These are phyloP conservation scores for Pyrgus malvae DNA, from an alignment of 2,888 invertebrate genomes.

Conservation along the genomic window DNA sequence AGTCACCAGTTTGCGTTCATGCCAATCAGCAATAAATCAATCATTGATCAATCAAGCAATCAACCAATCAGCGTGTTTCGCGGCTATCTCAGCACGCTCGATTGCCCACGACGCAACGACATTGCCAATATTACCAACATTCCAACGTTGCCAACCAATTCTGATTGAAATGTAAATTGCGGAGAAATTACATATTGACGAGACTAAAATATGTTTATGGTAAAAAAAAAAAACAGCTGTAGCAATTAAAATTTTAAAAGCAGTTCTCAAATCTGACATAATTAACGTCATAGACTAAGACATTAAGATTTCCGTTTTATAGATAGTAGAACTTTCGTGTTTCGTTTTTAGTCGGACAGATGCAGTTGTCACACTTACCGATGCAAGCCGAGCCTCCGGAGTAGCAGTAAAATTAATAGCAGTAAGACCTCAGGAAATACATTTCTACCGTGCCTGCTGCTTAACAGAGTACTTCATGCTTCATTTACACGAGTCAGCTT, in stretches of 20 bases:
- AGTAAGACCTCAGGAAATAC: too few relatives aligned
- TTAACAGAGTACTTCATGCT: too few relatives aligned
- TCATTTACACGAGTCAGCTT: too few relatives aligned
- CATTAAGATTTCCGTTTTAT: too few relatives aligned
- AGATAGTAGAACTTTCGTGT: too few relatives aligned
- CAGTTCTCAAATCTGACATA: too few relatives aligned
- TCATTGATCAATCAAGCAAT: constrained; percentile 26
- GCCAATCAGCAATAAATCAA: constrained; percentile 26
- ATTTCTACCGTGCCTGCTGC: too few relatives aligned
- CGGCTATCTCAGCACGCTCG: constrained; percentile 18
- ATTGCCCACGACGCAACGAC: constrained; percentile 21
- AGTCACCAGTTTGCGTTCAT: constrained; percentile 22
- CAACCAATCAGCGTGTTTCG: constrained; percentile 24
- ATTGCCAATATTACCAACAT: constrained; percentile 14
- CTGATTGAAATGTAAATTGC: constrained; percentile 19
- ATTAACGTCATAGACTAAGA: too few relatives aligned
- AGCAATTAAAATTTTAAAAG: background rate
- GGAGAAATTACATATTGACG: constrained; percentile 2
- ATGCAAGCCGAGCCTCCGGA: too few relatives aligned
- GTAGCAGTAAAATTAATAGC: too few relatives aligned
- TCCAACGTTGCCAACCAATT: constrained; percentile 15
- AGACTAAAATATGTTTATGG: background rate
- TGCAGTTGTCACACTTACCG: too few relatives aligned
- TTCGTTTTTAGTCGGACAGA: too few relatives aligned
- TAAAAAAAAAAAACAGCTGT: background rate